Evolutionary conservation across 2,113 vertebrate species (phyloP), one percentile per base, ranked within the genome.

Genomic region (Pedetes capensis): DNA sequence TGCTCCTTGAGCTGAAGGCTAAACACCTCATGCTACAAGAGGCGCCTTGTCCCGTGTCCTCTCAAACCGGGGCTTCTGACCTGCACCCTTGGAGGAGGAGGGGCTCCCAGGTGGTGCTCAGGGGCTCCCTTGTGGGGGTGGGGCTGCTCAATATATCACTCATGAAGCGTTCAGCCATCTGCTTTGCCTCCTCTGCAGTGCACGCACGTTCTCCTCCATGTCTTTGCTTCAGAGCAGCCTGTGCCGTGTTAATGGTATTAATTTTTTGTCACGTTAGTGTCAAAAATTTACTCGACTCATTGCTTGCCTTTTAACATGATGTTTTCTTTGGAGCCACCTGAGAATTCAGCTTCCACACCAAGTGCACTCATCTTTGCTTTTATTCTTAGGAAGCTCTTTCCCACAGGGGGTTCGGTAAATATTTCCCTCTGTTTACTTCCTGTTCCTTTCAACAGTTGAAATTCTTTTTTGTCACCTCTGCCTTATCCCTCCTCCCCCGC

Each of bases 301-400:
- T 8, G 51, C 59, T 83, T 23, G 37, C 53, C 64, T 87, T 95
- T 93, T 59, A 69, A 51, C 49, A 55, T 2, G 29, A 16, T 32
- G 22, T 76, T 63, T 84, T 80, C 63, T 66, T 89, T 53, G 42
- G 89, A 20, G 79, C 61, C 91, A 37, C 89, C 89, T 61, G 89
- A 89, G 59, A 75, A 32, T 47, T 91, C 57, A 18, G 71, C 79
- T 87, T 87, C 71, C 20, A 55, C 22, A 55, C 29, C 32, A 49
- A 78, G 20, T 57, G 27, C 8, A 4, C 87, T 86, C 71, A n/a
- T 42, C 68, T 88, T 79, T 22, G 64, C 44, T 66, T 91, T 91
- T 75, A 63, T 91, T 59, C 79, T 66, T 85, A 82, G 95, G 57
- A 93, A 75, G 68, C 89, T 72, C 82, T 66, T 94, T 94, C 89